Conservation (phyloP, 2,113 vertebrate genomes). For the Brachypteracias leptosomus region DNA sequence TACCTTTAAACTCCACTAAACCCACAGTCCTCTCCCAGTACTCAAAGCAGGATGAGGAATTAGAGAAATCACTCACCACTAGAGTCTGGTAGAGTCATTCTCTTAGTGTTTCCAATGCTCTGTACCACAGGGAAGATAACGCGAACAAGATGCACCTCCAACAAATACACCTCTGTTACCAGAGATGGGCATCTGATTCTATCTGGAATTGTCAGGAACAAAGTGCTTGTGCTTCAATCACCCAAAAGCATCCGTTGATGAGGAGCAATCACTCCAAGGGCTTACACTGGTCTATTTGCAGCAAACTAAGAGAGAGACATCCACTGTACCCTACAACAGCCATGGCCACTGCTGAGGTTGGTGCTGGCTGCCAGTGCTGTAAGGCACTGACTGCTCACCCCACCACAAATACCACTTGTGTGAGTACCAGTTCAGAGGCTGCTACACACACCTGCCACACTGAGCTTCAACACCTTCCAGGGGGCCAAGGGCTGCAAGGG, state of each 20-base stretch:
- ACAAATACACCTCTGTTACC: background rate
- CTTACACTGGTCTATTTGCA: background rate
- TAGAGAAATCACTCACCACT: background rate
- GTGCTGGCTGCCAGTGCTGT: background rate
- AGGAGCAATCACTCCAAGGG: background rate
- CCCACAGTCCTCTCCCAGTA: background rate
- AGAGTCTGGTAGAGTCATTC: background rate
- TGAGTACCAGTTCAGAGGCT: fast-evolving
- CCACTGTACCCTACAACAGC: background rate
- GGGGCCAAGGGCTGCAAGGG: background rate
- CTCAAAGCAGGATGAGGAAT: fast-evolving
- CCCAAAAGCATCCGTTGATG: background rate
- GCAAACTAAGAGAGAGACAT: background rate
- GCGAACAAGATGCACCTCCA: background rate
- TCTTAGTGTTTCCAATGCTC: background rate
- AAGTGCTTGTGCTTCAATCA: background rate
- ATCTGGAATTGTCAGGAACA: background rate
- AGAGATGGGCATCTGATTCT: background rate
- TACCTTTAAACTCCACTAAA: background rate
- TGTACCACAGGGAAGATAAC: background rate
- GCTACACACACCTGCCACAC: fast-evolving
- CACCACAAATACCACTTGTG: background rate
- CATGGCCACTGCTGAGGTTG: background rate
- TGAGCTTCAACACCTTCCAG: fast-evolving
- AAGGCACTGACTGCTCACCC: background rate